Base-by-base conservation (phyloP, 2,888 invertebrate genomes). In the Timandra comae region DNA sequence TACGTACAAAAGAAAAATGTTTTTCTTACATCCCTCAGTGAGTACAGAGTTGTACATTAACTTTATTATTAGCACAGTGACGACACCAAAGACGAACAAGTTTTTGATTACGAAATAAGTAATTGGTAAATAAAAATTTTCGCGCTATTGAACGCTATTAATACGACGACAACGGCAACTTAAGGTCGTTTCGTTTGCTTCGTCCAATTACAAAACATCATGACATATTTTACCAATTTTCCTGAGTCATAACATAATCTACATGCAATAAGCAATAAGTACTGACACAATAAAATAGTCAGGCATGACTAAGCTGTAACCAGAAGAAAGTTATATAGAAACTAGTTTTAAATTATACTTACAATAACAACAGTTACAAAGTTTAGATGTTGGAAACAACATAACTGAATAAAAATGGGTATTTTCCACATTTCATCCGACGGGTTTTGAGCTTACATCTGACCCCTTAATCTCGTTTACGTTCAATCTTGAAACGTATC, bases 81-180 rank as follows among this genome's bases (percentile, higher is more conserved):
- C 55, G 56, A 65, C 52, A 63, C 57, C 41, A 35, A 51, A 49
- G 52, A 47, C 52, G 54, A 59, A 61, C 66, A 56, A 61, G 64
- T 65, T 65, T 60, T 37, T 41, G 43, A 58, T 73, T 71, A 65
- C 59, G 62, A 72, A 71, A 74, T 66, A 9, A 10, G 24, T 24
- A 62, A 63, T 62, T 59, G 56, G 61, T 67, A 65, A 68, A 70
- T 61, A 66, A 60, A 58, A 56, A 56, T 57, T 64, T 69, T 70
- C 63, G 64, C 71, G 54, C 51, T 58, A 51, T 45, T 59, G 51
- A 49, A 55, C 55, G 57, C 59, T 66, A 57, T 58, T 65, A 60
- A 56, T 43, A 55, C 52, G 52, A 55, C 52, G 52, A 55, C 52
- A 51, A 6, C 3, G 6, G 49, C 48, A 46, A 49, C 50, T 56